Evolutionary conservation across 2,888 invertebrate genomes (phyloP).

Genomic region (Metacarcinus magister): DNA sequence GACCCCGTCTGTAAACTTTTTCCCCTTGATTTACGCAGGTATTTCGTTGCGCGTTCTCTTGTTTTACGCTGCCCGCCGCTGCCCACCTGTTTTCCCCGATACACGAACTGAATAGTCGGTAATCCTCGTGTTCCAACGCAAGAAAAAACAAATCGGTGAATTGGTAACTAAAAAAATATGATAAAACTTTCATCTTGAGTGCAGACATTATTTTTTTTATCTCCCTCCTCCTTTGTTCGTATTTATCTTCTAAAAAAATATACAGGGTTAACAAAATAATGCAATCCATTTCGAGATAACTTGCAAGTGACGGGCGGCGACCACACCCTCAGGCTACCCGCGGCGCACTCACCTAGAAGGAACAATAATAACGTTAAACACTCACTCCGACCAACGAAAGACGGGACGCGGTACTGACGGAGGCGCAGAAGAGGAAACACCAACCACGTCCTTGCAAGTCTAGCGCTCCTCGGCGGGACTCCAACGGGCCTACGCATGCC

Average conservation of each 20-base stretch:
- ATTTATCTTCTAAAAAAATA: too few relatives aligned
- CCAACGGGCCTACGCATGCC: not conserved
- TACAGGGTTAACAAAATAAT: too few relatives aligned
- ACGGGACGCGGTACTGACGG: not conserved
- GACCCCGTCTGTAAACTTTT: not conserved
- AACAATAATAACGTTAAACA: too few relatives aligned
- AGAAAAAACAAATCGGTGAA: not conserved
- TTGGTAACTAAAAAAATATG: too few relatives aligned
- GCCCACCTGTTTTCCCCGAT: not conserved
- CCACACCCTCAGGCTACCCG: not conserved
- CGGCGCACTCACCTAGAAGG: not conserved
- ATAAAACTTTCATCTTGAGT: too few relatives aligned
- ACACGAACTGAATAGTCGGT: not conserved
- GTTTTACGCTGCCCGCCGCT: not conserved
- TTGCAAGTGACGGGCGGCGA: not conserved
- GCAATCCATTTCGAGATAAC: too few relatives aligned
- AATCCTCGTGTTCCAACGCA: not conserved
- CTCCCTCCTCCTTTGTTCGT: too few relatives aligned
- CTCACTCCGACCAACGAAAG: not conserved
- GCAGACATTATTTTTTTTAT: too few relatives aligned
- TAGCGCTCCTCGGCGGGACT: not conserved
- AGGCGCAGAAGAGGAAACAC: not conserved
- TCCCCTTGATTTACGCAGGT: not conserved
- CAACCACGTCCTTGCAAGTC: not conserved
- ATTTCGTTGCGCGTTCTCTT: not conserved